Conservation (phyloP, 2,888 invertebrate genomes). For the Callimorpha dominula region DNA sequence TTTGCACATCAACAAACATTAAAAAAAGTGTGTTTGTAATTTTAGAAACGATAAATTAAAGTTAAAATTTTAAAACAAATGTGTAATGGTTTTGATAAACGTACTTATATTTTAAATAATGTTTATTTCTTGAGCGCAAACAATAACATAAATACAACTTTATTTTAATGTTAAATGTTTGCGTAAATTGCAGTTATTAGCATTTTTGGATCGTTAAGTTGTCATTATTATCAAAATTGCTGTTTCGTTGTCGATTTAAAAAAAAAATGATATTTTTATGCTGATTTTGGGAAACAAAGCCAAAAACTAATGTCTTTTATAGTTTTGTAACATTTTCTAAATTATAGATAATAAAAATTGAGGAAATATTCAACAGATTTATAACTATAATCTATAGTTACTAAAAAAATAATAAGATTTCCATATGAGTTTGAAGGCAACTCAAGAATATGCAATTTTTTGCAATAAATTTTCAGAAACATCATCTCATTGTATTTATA, state of each 20-base stretch:
- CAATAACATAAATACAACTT: slow-evolving; percentile 14
- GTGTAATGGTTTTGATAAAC: not conserved
- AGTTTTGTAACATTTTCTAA: slow-evolving; percentile 12
- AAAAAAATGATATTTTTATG: slow-evolving; percentile 24
- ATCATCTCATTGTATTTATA: too few species aligned
- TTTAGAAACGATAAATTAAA: not conserved
- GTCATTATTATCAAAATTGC: slow-evolving; percentile 22
- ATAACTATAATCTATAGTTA: not conserved
- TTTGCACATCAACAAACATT: too few species aligned
- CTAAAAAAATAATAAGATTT: not conserved
- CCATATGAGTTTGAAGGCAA: not conserved
- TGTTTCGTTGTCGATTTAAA: slow-evolving; percentile 21
- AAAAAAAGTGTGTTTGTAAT: too few species aligned
- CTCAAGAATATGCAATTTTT: not conserved
- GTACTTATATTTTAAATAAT: not conserved
- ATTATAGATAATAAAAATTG: slow-evolving; percentile 10
- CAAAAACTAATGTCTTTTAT: slow-evolving; percentile 10
- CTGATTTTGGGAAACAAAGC: slow-evolving; percentile 14
- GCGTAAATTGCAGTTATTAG: slow-evolving; percentile 21
- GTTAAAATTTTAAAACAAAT: not conserved
- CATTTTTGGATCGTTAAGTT: slow-evolving; percentile 20
- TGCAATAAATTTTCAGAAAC: not conserved
- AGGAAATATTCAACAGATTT: not conserved
- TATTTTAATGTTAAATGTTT: slow-evolving; percentile 14
- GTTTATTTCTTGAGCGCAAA: not conserved